A percentile compares a stretch with the other conserved stretches of the same genome.
These are phyloP conservation scores for Todiramphus chloris DNA, from an alignment of 2,113 vertebrate genomes.

Conservation along the genomic window DNA sequence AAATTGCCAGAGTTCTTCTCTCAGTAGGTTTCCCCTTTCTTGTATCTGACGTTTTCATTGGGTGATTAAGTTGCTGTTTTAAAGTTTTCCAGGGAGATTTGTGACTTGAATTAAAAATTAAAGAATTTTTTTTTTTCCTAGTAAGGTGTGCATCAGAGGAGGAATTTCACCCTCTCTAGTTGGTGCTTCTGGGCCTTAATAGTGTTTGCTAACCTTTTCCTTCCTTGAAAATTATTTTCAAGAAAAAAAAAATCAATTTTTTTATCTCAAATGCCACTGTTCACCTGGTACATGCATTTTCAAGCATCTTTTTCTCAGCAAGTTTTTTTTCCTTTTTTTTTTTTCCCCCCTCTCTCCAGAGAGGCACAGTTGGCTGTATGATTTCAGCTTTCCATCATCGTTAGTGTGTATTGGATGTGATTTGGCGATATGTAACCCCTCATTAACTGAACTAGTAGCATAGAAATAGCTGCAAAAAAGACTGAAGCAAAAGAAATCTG, in stretches of 20 bases:
- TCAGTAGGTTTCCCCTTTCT: not conserved
- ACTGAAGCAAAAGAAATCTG: not conserved
- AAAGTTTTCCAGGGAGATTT: not conserved
- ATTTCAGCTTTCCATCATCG: not conserved
- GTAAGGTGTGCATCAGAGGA: not conserved
- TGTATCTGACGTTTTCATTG: not conserved
- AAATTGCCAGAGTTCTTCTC: not conserved
- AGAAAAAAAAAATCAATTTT: not conserved
- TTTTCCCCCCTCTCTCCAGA: not conserved
- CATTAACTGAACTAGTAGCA: not conserved
- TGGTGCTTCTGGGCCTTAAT: not conserved
- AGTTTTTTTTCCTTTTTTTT: not conserved
- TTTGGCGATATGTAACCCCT: not conserved
- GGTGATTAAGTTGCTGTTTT: not conserved
- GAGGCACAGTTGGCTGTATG: not conserved
- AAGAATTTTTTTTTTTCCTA: not conserved
- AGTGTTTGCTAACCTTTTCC: not conserved
- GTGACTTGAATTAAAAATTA: not conserved
- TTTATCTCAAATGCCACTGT: not conserved
- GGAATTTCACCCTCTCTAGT: not conserved
- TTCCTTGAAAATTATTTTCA: not conserved
- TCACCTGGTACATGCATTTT: not conserved
- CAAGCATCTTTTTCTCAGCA: not conserved
- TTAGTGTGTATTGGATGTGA: not conserved
- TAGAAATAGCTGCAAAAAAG: not conserved